Percentiles rank a stretch among this genome's conserved stretches.
Evolutionary conservation across 2,888 invertebrate genomes (phyloP).

Genomic region (Scaptodrosophila latifasciaeformis): DNA sequence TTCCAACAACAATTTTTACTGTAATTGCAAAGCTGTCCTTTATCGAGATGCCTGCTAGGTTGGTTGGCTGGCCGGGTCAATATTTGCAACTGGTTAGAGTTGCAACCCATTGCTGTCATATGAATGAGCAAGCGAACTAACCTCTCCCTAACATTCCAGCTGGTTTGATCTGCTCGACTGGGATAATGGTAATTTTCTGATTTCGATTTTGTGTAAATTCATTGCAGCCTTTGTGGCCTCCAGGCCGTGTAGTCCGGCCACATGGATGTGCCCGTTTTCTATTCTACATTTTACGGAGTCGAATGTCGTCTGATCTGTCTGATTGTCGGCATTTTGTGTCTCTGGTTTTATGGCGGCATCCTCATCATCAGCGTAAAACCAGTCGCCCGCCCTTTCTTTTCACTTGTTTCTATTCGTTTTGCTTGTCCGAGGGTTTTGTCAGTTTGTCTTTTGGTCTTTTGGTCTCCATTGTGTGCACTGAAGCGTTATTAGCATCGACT

Average conservation of each 20-base stretch:
- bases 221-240: constrained; percentile 44
- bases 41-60: background rate
- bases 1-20: constrained; percentile 60
- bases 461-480: constrained; percentile 50
- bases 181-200: constrained; percentile 65
- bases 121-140: constrained; percentile 27
- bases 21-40: constrained; percentile 50
- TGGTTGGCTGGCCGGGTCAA: constrained; percentile 28
- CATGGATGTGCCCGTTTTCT: too few species aligned
- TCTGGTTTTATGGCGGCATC: too few species aligned
- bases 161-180: constrained; percentile 33
- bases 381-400: constrained; percentile 14
- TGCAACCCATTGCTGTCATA: constrained; percentile 54
- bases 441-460: background rate
- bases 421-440: background rate
- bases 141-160: constrained; percentile 12
- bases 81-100: constrained; percentile 62
- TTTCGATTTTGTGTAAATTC: constrained; percentile 66
- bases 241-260: background rate
- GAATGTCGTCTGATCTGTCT: too few species aligned
- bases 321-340: too few species aligned
- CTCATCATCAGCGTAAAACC: constrained; percentile 6
- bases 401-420: constrained; percentile 14
- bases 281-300: too few species aligned
- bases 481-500: constrained; percentile 62